A percentile compares a stretch with the other conserved stretches of the same genome.
These are phyloP conservation scores for Poliocrania exsul DNA, from an alignment of 2,797 vertebrate species.

Conservation along the genomic window DNA sequence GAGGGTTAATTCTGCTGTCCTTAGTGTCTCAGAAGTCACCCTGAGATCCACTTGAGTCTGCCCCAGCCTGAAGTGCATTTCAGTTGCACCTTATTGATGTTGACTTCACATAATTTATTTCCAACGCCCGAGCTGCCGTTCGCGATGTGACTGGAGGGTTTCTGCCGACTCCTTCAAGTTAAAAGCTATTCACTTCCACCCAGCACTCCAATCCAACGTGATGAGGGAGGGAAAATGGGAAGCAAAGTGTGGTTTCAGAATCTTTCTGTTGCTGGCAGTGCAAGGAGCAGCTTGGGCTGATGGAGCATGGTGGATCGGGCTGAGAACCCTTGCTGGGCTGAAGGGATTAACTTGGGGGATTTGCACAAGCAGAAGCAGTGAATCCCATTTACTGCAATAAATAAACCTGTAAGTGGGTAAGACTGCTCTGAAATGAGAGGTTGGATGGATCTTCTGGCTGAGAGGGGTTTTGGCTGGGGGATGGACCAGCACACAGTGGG, in stretches of 20 bases:
- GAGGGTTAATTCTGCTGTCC: background rate
- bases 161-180: background rate
- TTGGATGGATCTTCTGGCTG: background rate
- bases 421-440: background rate
- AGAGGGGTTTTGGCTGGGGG: background rate
- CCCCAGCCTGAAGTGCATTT: background rate
- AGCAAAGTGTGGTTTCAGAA: background rate
- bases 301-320: background rate
- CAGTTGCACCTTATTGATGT: background rate
- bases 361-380: background rate
- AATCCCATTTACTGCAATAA: background rate
- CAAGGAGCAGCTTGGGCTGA: background rate
- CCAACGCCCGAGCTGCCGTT: background rate
- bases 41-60: accelerated
- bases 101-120: background rate
- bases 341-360: background rate
- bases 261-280: background rate
- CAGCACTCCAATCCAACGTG: accelerated
- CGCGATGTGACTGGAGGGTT: background rate
- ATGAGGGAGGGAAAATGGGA: background rate
- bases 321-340: background rate
- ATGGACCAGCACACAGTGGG: accelerated
- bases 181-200: background rate
- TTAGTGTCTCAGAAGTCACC: background rate
- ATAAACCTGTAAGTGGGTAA: background rate